These are phyloP conservation scores for Stylophora pistillata DNA, from an alignment of 64 coral and sea anemone genomes.

Conservation along the genomic window DNA sequence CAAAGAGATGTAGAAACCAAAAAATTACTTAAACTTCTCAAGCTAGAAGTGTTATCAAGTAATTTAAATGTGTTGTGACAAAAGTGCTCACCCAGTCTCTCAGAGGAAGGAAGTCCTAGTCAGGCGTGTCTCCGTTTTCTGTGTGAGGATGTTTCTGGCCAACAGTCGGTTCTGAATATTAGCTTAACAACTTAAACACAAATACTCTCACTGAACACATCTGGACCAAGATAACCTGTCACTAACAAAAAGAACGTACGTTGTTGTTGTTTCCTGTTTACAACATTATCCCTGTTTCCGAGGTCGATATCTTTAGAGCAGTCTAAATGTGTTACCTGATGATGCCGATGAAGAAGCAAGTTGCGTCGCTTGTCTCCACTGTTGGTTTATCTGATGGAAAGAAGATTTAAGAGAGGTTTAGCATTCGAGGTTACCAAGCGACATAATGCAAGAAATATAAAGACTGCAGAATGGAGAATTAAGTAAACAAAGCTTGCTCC, in stretches of 20 bases:
- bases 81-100: background rate
- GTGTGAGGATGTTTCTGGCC: background rate
- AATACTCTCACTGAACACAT: too few species aligned
- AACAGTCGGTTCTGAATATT: background rate
- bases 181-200: too few species aligned
- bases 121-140: background rate
- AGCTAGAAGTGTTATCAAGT: background rate
- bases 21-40: background rate
- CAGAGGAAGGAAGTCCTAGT: slow-evolving; percentile 24
- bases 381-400: slow-evolving; percentile 46
- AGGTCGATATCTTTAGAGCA: too few species aligned
- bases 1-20: background rate
- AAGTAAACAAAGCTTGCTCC: too few species aligned
- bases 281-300: too few species aligned
- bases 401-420: background rate
- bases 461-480: too few species aligned
- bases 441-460: too few species aligned
- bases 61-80: background rate
- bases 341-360: background rate
- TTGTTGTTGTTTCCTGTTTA: too few species aligned
- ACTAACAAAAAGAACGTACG: background rate
- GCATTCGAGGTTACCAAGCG: too few species aligned
- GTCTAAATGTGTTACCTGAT: too few species aligned
- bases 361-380: slow-evolving; percentile 30
- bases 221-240: background rate